These are phyloP conservation scores for Spialia ferax DNA, from an alignment of 2,888 invertebrate species.

Conservation along the genomic window DNA sequence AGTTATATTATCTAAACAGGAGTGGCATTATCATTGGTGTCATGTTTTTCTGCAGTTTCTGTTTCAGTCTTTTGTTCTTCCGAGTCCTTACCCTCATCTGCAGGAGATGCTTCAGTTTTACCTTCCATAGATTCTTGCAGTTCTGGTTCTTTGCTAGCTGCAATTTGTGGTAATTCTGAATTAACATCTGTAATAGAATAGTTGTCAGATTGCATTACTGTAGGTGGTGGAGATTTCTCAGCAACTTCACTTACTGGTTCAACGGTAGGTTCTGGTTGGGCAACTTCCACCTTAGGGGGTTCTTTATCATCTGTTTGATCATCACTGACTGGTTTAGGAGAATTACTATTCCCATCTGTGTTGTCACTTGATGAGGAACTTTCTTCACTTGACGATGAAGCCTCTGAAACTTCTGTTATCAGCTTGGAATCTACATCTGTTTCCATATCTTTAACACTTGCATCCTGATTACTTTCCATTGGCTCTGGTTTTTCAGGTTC, in stretches of 20 bases:
- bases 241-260: slow-evolving; percentile 44
- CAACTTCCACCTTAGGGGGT: slow-evolving; percentile 54
- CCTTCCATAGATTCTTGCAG: slow-evolving; percentile 38
- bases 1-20: slow-evolving; percentile 2
- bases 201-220: slow-evolving; percentile 66
- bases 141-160: slow-evolving; percentile 46
- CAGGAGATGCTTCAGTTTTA: slow-evolving; percentile 21
- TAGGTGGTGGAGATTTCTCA: slow-evolving; percentile 51
- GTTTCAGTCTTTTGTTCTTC: slow-evolving; percentile 44
- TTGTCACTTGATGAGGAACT: slow-evolving; percentile 81
- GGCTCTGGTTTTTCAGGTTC: slow-evolving; percentile 40
- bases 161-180: slow-evolving; percentile 63
- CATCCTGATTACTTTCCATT: slow-evolving; percentile 74
- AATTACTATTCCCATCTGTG: slow-evolving; percentile 78
- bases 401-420: slow-evolving; percentile 59
- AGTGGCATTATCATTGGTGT: slow-evolving; percentile 26
- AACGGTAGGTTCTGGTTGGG: slow-evolving; percentile 46
- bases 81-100: slow-evolving; percentile 34
- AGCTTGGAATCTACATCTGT: slow-evolving; percentile 61
- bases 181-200: slow-evolving; percentile 79
- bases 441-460: slow-evolving; percentile 65
- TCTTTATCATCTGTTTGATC: slow-evolving; percentile 63
- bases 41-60: slow-evolving; percentile 44
- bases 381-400: slow-evolving; percentile 77
- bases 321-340: slow-evolving; percentile 71